A percentile compares a stretch with the other conserved stretches of the same genome.
These are phyloP conservation scores for Platypus cylindrus DNA, from an alignment of 2,888 invertebrate species.

Conservation along the genomic window DNA sequence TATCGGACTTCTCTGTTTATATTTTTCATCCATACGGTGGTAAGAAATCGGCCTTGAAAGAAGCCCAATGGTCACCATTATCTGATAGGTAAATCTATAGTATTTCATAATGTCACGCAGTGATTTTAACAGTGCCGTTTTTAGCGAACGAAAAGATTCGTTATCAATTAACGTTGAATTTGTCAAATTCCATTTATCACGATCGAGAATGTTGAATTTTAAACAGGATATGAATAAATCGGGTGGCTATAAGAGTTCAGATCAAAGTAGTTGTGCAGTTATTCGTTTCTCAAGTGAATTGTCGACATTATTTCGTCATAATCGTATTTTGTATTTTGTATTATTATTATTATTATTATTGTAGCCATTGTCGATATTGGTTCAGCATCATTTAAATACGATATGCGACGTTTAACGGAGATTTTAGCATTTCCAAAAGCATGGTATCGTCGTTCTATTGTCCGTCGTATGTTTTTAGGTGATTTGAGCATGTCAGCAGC, in stretches of 20 bases:
- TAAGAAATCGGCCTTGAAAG: conserved; percentile 68
- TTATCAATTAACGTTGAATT: conserved; percentile 94
- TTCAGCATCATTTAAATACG: conserved; percentile 94
- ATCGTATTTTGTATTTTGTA: neutral
- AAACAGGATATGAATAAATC: conserved; percentile 42
- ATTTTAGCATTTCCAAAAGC: conserved; percentile 97
- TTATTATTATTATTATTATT: conserved; percentile 8
- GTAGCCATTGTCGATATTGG: conserved; percentile 91
- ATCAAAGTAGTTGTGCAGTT: conserved; percentile 72
- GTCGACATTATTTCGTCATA: neutral
- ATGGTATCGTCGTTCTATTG: conserved; percentile 93
- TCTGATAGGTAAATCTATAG: conserved; percentile 47
- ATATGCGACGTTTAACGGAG: conserved; percentile 93
- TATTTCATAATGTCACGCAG: no score
- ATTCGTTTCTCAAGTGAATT: conserved; percentile 79
- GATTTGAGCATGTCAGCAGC: conserved; percentile 58
- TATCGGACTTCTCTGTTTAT: conserved; percentile 94
- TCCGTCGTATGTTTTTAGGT: conserved; percentile 82
- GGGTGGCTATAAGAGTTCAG: conserved; percentile 37
- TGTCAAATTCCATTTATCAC: conserved; percentile 86
- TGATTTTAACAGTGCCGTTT: neutral
- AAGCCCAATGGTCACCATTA: conserved; percentile 76
- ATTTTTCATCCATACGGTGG: conserved; percentile 98
- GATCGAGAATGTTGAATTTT: conserved; percentile 80
- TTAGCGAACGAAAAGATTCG: conserved; percentile 83